These are phyloP conservation scores for Linnaemya vulpina DNA, from an alignment of 2,888 invertebrate genomes.

Conservation along the genomic window DNA sequence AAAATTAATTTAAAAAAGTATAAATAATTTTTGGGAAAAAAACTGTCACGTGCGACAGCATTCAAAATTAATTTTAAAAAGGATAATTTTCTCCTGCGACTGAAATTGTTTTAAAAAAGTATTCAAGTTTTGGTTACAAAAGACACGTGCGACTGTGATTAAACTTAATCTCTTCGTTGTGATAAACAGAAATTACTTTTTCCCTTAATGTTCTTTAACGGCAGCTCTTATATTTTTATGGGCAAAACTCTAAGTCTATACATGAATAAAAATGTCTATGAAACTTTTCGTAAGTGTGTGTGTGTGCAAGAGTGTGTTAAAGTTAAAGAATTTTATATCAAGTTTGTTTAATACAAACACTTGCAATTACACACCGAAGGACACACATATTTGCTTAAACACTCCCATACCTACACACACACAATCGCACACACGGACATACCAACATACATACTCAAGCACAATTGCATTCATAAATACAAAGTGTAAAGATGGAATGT, in stretches of 20 bases:
- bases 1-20: too few relatives aligned
- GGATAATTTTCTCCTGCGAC: too few relatives aligned
- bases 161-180: too few relatives aligned
- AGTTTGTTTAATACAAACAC: constrained; percentile 55
- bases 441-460: background rate
- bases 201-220: background rate
- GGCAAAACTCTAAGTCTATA: constrained; percentile 47
- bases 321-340: constrained; percentile 60
- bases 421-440: background rate
- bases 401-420: background rate
- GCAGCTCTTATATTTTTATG: constrained; percentile 2
- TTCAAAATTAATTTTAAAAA: too few relatives aligned
- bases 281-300: constrained; percentile 28
- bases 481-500: constrained; percentile 71
- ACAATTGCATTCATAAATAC: constrained; percentile 36
- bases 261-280: constrained; percentile 33
- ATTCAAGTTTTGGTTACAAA: too few relatives aligned
- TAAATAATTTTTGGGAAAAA: too few relatives aligned
- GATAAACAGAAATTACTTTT: background rate
- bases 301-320: constrained; percentile 39
- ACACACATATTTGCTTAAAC: constrained; percentile 16
- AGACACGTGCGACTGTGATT: too few relatives aligned
- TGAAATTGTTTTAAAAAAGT: too few relatives aligned
- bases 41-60: too few relatives aligned
- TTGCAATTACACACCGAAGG: constrained; percentile 21